Percentiles rank a stretch among this genome's conserved stretches.
phyloP scores from a whole-genome alignment of 2,797 vertebrate genomes.

The Anisognathus igniventris region DNA sequence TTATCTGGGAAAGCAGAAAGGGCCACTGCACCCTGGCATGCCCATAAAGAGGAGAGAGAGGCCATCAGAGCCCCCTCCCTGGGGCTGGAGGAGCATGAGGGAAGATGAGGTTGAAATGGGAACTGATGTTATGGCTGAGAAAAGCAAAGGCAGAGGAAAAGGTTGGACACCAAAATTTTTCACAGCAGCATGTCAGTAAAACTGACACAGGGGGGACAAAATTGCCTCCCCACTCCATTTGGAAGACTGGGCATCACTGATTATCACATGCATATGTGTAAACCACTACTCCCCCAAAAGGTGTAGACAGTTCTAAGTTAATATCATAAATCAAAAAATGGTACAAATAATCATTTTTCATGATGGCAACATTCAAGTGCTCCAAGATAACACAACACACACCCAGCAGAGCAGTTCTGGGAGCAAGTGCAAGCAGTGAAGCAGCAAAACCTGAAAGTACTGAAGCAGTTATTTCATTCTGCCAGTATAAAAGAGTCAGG shows the following conservation, averaged over 20 bases:
- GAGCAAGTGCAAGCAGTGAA: background rate
- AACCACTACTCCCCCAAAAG: background rate
- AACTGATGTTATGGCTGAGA: background rate
- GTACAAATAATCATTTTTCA: background rate
- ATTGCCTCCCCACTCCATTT: background rate
- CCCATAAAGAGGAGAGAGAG: background rate
- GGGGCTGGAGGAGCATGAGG: background rate
- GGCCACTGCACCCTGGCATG: background rate
- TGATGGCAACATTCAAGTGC: background rate
- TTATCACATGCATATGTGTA: background rate
- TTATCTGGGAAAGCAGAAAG: background rate
- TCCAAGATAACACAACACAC: accelerated
- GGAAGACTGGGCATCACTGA: background rate
- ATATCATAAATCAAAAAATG: background rate
- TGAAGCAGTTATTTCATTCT: background rate
- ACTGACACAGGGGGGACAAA: background rate
- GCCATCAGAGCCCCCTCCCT: background rate
- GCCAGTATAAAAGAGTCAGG: background rate
- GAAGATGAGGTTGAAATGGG: background rate
- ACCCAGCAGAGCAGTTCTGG: background rate
- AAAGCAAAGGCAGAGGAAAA: background rate
- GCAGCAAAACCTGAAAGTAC: background rate
- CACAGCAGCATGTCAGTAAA: background rate
- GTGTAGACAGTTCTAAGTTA: background rate
- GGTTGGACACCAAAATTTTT: background rate